phyloP scores from a whole-genome alignment of 2,113 vertebrate species.

The Cyanoderma ruficeps region DNA sequence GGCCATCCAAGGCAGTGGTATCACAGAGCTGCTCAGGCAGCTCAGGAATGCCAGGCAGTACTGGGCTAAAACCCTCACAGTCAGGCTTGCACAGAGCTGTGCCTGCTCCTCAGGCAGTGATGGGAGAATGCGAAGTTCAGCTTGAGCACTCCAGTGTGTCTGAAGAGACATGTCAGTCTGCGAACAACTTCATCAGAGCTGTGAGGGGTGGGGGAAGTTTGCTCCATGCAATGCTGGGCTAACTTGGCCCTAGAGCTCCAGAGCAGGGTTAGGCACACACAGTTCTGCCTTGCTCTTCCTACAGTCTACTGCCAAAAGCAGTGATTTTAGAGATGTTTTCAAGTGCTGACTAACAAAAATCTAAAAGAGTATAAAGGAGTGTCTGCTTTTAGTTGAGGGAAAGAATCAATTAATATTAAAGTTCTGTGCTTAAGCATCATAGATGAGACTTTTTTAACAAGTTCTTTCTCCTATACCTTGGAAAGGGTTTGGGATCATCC shows the following conservation, averaged over 20 bases:
- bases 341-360: not conserved
- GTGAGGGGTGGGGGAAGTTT: not conserved
- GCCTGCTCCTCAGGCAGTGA: not conserved
- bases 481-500: not conserved
- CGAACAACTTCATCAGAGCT: not conserved
- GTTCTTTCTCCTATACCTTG: not conserved
- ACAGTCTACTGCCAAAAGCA: not conserved
- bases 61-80: not conserved
- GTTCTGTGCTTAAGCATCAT: not conserved
- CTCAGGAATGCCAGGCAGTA: not conserved
- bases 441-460: not conserved
- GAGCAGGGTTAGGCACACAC: not conserved
- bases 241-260: not conserved
- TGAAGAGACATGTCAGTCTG: not conserved
- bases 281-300: not conserved
- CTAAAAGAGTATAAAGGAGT: not conserved
- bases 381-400: not conserved
- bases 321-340: not conserved
- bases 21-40: not conserved
- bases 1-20: not conserved
- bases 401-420: not conserved
- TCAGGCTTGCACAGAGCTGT: not conserved
- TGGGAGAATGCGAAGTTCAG: not conserved
- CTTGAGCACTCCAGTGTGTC: too few relatives aligned
- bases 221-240: accelerated